Conservation (phyloP, 2,888 invertebrate species). For the Drosophila barbarae region DNA sequence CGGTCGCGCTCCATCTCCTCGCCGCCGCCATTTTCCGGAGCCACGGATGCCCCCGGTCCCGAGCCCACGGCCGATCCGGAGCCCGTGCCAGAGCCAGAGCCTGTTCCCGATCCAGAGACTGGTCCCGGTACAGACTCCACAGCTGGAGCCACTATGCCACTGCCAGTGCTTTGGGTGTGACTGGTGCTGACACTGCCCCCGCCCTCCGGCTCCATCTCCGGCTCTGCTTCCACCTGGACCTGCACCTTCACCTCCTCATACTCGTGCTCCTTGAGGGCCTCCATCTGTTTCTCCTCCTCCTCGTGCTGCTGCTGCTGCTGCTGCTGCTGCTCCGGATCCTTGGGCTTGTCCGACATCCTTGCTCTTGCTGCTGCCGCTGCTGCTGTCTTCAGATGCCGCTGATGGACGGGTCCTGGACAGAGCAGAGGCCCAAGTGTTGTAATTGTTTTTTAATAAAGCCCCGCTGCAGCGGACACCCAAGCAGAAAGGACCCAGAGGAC, state of each 20-base stretch:
- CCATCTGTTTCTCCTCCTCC: neutral
- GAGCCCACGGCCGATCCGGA: neutral
- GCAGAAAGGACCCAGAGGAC: neutral
- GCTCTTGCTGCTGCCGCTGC: neutral
- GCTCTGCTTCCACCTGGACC: neutral
- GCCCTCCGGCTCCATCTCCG: neutral
- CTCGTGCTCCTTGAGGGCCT: slow-evolving; percentile 41
- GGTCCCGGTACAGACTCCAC: neutral
- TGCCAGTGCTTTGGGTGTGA: neutral
- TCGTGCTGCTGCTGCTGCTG: neutral
- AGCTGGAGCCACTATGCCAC: neutral
- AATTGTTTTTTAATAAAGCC: slow-evolving; percentile 61
- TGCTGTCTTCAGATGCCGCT: slow-evolving; percentile 2
- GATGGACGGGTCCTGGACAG: slow-evolving; percentile 8
- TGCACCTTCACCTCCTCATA: slow-evolving; percentile 12
- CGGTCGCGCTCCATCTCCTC: slow-evolving; percentile 37
- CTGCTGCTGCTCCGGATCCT: slow-evolving; percentile 1
- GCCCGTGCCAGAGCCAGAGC: neutral
- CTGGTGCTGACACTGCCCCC: neutral
- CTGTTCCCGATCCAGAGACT: neutral
- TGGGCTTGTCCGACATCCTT: slow-evolving; percentile 50
- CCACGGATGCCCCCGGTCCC: neutral
- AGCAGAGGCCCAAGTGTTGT: slow-evolving; percentile 41
- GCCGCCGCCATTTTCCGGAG: slow-evolving; percentile 1
- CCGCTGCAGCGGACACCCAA: slow-evolving; percentile 17